These are phyloP conservation scores for Metallyticus violacea DNA, from an alignment of 2,888 invertebrate species.

Conservation along the genomic window DNA sequence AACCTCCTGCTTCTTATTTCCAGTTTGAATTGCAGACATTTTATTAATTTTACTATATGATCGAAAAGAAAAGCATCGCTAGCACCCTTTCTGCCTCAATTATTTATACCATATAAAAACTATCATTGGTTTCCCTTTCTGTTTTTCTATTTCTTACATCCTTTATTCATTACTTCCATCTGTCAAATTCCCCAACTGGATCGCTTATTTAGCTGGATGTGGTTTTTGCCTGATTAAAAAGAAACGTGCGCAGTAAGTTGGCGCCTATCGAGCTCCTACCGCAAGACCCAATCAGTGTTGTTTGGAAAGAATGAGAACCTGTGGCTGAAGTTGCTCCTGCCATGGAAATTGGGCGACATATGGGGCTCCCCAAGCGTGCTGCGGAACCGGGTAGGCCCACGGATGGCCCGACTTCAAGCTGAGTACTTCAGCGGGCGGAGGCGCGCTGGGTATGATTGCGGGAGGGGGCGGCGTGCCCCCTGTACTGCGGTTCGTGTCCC, in stretches of 20 bases:
- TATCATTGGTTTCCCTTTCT: too few relatives aligned
- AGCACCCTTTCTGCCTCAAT: too few relatives aligned
- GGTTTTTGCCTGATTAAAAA: background rate
- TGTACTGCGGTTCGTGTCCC: background rate
- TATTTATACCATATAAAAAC: too few relatives aligned
- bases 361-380: background rate
- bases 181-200: too few relatives aligned
- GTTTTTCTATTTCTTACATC: too few relatives aligned
- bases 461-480: background rate
- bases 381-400: conserved; percentile 1
- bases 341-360: background rate
- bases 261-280: background rate
- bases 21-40: too few relatives aligned
- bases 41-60: too few relatives aligned
- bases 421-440: conserved; percentile 15
- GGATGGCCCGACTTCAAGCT: background rate
- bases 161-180: too few relatives aligned
- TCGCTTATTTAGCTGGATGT: too few relatives aligned
- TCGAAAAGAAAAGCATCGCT: too few relatives aligned
- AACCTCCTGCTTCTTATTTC: too few relatives aligned
- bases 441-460: conserved; percentile 1
- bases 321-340: background rate
- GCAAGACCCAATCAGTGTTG: background rate
- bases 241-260: background rate
- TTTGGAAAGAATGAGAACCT: background rate